Base-by-base conservation (phyloP, 2,113 vertebrate species). In the Sander lucioperca region DNA sequence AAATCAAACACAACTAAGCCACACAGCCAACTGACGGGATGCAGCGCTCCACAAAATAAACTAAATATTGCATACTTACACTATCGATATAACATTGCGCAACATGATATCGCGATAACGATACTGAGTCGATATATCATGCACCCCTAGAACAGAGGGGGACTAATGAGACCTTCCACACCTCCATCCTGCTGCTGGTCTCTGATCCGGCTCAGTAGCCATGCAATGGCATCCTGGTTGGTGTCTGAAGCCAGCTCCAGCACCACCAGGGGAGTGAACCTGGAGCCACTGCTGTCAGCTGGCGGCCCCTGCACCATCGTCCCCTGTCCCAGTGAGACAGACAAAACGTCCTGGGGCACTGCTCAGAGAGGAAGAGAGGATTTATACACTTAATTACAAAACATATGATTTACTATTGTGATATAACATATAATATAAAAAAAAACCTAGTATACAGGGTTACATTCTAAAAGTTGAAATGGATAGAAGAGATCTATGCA, bases 181-280 rank as follows among this genome's bases (percentile, higher is more conserved):
- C 98, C 98, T 93, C 97, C 98, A 75, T 96, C 91, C 73, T 94
- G 92, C 77, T 98, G 97, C 67, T 90, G 95, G 82, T 96, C 96
- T 85, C 90, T 90, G 74, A 99, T 97, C 91, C 96, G 95, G 62
- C 88, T 93, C 61, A 96, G 95, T 71, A 99, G 90, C 98, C 98
- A 99, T 13, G 94, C 77, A 77, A 95, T 86, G 23, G 97, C 96
- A 90, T 99, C 97, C 62, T 95, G 88, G 81, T 95, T 96, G 63
- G 95, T 92, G 86, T 96, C 91, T 56, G 95, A 90, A 69, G 96
- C 95, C 82, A 99, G 93, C 83, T 99, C 97, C 88, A 99, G 74
- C 63, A 97, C 96, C 27, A 98, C 97, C 81, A 99, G 89, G 79
- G 97, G 97, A 2, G 74, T 94, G 86, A 99, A 98, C 58, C 94